These are phyloP conservation scores for Centrocercus urophasianus DNA, from an alignment of 2,113 vertebrate species.

Conservation along the genomic window DNA sequence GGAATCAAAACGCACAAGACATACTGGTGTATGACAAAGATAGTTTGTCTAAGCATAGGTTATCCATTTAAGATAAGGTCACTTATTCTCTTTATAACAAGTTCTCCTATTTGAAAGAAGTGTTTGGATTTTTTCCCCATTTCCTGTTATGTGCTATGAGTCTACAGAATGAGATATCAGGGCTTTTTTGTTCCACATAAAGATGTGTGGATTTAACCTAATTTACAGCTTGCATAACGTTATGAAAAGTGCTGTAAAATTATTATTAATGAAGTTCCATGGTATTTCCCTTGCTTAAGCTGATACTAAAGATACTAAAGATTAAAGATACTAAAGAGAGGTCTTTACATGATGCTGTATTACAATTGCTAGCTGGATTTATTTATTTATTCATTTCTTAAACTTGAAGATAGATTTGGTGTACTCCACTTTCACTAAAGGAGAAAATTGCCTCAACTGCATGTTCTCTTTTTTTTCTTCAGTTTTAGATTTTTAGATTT, in stretches of 20 bases:
- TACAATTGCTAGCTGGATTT: not conserved
- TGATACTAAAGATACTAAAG: not conserved
- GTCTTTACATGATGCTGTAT: not conserved
- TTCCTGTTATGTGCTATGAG: not conserved
- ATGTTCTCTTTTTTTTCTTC: not conserved
- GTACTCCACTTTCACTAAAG: not conserved
- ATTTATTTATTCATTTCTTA: too few species aligned
- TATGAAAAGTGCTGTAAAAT: not conserved
- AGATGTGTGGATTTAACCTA: not conserved
- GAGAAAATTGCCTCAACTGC: not conserved
- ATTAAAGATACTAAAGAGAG: not conserved
- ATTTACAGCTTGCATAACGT: not conserved
- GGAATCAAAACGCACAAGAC: not conserved
- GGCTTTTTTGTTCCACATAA: not conserved
- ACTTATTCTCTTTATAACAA: not conserved
- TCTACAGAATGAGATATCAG: not conserved
- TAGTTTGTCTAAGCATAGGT: not conserved
- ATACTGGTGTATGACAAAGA: not conserved
- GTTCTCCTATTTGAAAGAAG: not conserved
- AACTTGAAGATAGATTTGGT: not conserved
- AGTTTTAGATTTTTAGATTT: not conserved
- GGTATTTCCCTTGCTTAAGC: not conserved
- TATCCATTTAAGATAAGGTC: not conserved
- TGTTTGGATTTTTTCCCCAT: not conserved
- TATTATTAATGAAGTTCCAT: not conserved